Conservation (phyloP, 2,797 vertebrate species). For the Anguilla megastoma region DNA sequence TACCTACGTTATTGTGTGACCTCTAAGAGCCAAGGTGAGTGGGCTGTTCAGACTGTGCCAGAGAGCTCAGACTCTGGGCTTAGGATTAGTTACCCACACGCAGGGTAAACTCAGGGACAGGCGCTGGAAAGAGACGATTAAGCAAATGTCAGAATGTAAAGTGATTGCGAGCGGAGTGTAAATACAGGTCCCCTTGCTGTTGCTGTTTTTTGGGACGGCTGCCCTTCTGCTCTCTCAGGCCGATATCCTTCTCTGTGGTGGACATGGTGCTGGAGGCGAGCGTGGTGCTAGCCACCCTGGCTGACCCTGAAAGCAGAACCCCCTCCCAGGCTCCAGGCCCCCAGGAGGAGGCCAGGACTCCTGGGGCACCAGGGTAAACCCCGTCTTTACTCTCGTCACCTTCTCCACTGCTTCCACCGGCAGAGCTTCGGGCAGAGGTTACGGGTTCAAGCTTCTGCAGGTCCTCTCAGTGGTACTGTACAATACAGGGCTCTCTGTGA, state of each 20-base stretch:
- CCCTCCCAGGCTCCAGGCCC: slow-evolving; percentile 56
- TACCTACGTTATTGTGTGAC: background rate
- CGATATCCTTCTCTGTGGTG: slow-evolving; percentile 82
- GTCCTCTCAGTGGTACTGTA: background rate
- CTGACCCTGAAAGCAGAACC: slow-evolving; percentile 56
- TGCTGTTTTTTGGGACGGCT: slow-evolving; percentile 13
- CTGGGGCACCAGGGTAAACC: slow-evolving; percentile 53
- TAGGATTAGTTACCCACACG: background rate
- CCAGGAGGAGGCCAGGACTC: background rate
- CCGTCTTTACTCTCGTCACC: background rate
- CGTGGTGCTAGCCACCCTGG: slow-evolving; percentile 85
- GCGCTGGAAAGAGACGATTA: slow-evolving; percentile 2
- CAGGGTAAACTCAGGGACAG: background rate
- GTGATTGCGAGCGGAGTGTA: background rate
- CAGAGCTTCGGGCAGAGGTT: background rate
- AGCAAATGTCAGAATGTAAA: background rate
- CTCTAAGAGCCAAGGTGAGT: background rate
- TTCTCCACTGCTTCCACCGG: background rate
- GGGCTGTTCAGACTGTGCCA: background rate
- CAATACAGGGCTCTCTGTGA: background rate
- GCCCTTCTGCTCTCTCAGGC: slow-evolving; percentile 66
- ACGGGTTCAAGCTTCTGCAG: no score
- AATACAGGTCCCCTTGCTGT: background rate
- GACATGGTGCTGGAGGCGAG: slow-evolving; percentile 81
- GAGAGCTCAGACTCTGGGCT: background rate